These are phyloP conservation scores for Silurus glanis DNA, from an alignment of 2,113 vertebrate genomes.

Conservation along the genomic window DNA sequence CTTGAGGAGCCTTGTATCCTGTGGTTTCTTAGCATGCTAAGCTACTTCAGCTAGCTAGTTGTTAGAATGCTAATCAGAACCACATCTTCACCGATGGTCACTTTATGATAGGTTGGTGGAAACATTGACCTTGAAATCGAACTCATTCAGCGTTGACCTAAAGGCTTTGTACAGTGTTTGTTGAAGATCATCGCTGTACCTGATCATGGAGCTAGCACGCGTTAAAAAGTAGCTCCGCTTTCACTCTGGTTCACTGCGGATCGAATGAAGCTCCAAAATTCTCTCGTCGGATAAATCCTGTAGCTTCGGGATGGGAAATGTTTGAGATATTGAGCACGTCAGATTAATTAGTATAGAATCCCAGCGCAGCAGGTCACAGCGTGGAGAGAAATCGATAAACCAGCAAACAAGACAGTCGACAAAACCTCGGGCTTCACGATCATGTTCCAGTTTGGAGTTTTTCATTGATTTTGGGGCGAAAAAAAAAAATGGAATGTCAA, in stretches of 20 bases:
- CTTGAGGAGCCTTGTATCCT: background rate
- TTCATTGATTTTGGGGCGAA: background rate
- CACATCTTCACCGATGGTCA: background rate
- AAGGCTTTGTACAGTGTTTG: background rate
- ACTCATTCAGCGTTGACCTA: background rate
- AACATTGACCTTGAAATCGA: background rate
- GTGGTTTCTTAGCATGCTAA: background rate
- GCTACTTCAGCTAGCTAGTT: background rate
- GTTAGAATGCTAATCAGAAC: background rate
- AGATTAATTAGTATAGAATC: slow-evolving; percentile 3
- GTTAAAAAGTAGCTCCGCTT: background rate
- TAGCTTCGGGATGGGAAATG: slow-evolving; percentile 6
- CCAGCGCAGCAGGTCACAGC: background rate
- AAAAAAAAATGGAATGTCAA: background rate
- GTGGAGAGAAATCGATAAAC: slow-evolving; percentile 15
- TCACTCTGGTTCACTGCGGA: background rate
- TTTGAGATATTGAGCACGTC: slow-evolving; percentile 3
- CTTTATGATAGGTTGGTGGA: background rate
- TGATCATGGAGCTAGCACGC: background rate
- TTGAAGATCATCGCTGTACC: background rate
- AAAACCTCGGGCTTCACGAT: background rate
- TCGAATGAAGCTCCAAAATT: background rate
- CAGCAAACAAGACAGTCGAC: slow-evolving; percentile 2
- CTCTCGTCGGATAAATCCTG: background rate
- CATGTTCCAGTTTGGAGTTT: background rate